These are phyloP conservation scores for Maniola hyperantus DNA, from an alignment of 2,888 invertebrate genomes.

Conservation along the genomic window DNA sequence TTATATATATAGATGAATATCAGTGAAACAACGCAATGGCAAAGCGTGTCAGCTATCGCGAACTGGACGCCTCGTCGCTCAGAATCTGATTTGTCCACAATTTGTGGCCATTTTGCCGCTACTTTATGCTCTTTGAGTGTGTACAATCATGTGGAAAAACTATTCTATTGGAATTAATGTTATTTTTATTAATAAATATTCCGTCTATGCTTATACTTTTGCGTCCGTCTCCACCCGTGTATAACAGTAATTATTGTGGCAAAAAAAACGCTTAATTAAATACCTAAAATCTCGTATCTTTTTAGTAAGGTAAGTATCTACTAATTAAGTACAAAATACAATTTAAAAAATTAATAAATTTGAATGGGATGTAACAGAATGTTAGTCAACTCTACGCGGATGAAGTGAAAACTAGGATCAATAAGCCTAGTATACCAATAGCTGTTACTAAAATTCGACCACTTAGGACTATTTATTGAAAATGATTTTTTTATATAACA, in stretches of 20 bases:
- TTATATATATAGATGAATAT: background rate
- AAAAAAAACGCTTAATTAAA: background rate
- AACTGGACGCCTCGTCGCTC: constrained; percentile 16
- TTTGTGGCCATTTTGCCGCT: constrained; percentile 22
- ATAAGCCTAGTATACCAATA: too few relatives aligned
- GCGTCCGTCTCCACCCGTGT: background rate
- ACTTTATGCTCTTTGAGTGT: constrained; percentile 25
- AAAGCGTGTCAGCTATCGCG: constrained; percentile 18
- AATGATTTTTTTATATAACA: background rate
- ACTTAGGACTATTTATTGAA: too few relatives aligned
- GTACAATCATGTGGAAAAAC: constrained; percentile 18
- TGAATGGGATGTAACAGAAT: too few relatives aligned
- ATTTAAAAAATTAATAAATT: too few relatives aligned
- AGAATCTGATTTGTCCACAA: constrained; percentile 27
- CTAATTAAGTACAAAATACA: too few relatives aligned
- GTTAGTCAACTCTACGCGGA: too few relatives aligned
- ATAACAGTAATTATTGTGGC: background rate
- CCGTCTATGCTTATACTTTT: background rate
- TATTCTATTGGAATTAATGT: constrained; percentile 15
- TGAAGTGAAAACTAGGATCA: too few relatives aligned
- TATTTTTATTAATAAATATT: constrained; percentile 11
- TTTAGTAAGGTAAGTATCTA: too few relatives aligned
- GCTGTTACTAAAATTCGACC: too few relatives aligned
- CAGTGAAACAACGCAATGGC: constrained; percentile 1
- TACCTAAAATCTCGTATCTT: too few relatives aligned